Conservation (phyloP, 2,113 vertebrate genomes). For the Propithecus coquereli region DNA sequence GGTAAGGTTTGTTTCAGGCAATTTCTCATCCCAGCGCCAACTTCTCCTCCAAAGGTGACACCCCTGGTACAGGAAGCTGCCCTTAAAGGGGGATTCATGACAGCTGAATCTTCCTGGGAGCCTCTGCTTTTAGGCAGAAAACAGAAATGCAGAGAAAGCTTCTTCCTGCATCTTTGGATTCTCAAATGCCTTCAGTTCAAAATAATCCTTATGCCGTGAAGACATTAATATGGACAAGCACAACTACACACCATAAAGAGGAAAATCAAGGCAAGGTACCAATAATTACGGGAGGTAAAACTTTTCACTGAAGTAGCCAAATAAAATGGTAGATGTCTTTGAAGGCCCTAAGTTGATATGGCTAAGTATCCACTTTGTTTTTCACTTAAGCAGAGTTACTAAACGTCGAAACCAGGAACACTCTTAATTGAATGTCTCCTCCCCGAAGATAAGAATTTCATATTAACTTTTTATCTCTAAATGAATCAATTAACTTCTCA, state of each 20-base stretch:
- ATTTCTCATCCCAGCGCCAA: background rate
- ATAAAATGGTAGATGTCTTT: background rate
- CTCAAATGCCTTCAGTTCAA: background rate
- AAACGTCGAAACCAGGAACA: background rate
- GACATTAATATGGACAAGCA: background rate
- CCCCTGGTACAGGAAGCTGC: background rate
- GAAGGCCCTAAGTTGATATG: background rate
- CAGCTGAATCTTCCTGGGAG: background rate
- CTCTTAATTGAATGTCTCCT: constrained; percentile 23
- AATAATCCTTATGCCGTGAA: background rate
- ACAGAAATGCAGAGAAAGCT: background rate
- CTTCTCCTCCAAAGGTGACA: too few relatives aligned
- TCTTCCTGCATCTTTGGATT: background rate
- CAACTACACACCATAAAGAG: fast-evolving
- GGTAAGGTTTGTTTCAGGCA: background rate
- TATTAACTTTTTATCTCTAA: constrained; percentile 38
- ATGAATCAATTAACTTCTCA: constrained; percentile 62
- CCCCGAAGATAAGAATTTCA: constrained; percentile 22
- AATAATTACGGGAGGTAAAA: background rate
- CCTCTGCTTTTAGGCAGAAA: background rate
- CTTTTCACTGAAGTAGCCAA: background rate
- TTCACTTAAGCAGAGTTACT: background rate
- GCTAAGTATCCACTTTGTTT: background rate
- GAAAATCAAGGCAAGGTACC: background rate
- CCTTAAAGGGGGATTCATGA: background rate